Evolutionary conservation across 35 echinoderm and acorn worm genomes (phyloP).

Genomic region (Apostichopus parvimensis): DNA sequence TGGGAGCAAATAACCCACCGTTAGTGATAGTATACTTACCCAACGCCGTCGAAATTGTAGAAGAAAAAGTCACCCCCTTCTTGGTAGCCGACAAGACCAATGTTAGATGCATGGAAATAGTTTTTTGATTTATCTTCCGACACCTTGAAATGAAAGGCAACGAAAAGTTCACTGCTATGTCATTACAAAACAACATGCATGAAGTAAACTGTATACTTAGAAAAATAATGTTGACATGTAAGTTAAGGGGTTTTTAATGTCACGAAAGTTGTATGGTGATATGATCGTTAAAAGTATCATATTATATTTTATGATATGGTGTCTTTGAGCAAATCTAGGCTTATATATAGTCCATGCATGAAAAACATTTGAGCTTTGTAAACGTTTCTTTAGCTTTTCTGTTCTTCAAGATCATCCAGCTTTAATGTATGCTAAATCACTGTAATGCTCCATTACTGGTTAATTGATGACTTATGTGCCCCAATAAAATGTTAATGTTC

Average conservation of each 20-base stretch:
- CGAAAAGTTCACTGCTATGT: neutral
- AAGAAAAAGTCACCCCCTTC: neutral
- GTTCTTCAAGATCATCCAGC: neutral
- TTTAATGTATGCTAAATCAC: neutral
- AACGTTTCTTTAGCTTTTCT: neutral
- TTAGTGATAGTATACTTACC: neutral
- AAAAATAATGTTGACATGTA: too few species aligned
- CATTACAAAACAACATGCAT: too few species aligned
- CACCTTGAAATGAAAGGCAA: neutral
- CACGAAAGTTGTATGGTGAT: too few species aligned
- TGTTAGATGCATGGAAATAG: slow-evolving; percentile 11
- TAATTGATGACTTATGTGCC: neutral
- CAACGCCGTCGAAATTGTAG: slow-evolving; percentile 12
- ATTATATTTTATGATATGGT: too few species aligned
- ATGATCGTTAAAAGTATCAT: too few species aligned
- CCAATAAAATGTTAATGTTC: too few species aligned
- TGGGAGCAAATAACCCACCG: too few species aligned
- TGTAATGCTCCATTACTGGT: neutral
- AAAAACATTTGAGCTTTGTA: too few species aligned
- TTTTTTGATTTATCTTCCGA: neutral
- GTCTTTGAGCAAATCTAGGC: too few species aligned
- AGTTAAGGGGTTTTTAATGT: too few species aligned
- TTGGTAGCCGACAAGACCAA: slow-evolving; percentile 5
- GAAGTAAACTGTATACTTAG: too few species aligned
- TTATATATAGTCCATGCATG: too few species aligned